Base-by-base conservation (phyloP, 2,113 vertebrate genomes). In the Phasianus colchicus region DNA sequence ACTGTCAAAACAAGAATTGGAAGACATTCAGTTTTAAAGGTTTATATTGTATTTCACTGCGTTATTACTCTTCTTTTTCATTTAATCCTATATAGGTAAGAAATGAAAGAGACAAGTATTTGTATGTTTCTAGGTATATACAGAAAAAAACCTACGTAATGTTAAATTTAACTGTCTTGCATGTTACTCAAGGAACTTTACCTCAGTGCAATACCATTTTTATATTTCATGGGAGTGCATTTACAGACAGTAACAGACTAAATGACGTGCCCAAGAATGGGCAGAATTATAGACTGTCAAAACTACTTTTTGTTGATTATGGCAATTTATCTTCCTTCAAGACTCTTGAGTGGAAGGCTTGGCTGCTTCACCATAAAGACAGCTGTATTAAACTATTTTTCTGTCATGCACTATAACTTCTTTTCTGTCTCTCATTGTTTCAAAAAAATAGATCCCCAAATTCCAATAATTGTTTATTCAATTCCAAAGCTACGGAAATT, bases 241-340 rank as follows among this genome's bases (percentile, higher is more conserved):
- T 85, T 92, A 72, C 7, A 61, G 54, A 52, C 36, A 60, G 24
- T 13, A 7, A 66, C 63, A 73, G 48, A 43, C 7, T 61, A 42
- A 92, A 18, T 71, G 11, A 63, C 27, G 74, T 77, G 30, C 13
- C 47, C 6, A 64, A 81, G 70, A 22, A 9, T 84, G 48, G 16
- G 4, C 2, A 10, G 52, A 83, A 65, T 5, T 42, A 55, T 18
- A 66, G 30, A 15, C 2, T 64, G 4, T 17, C 8, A 60, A 79
- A 92, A 81, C 29, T 36, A 22, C 30, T 78, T 93, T 86, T 77
- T 90, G 40, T 78, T 72, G 21, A 36, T 64, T 60, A 67, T 38
- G 71, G 32, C 4, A 55, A 42, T 75, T 83, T 40, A 3, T 86
- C 13, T 48, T 93, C 6, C 25, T 90, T 27, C 38, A 64, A 29